phyloP scores from a whole-genome alignment of 2,797 vertebrate genomes.

The Nyctibius grandis region DNA sequence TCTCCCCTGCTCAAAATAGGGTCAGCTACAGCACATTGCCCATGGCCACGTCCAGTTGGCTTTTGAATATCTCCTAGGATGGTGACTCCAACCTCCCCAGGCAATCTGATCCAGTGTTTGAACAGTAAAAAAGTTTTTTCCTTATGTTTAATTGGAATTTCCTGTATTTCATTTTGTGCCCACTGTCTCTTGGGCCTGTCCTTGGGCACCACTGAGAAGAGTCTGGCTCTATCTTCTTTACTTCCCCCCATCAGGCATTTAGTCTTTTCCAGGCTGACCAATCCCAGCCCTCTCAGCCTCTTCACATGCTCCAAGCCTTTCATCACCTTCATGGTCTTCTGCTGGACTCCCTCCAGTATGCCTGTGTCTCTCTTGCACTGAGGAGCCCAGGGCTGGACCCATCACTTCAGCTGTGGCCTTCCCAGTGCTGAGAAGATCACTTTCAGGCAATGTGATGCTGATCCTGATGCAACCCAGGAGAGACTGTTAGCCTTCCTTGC shows the following conservation, averaged over 20 bases:
- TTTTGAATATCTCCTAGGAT: background rate
- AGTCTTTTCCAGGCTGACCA: background rate
- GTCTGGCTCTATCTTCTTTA: background rate
- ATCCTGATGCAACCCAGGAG: background rate
- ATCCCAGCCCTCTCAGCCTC: background rate
- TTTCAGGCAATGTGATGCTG: background rate
- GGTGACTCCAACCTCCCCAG: background rate
- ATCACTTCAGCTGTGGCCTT: background rate
- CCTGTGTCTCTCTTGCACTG: background rate
- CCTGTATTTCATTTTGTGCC: background rate
- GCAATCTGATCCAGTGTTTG: background rate
- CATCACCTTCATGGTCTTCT: background rate
- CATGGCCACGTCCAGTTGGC: background rate
- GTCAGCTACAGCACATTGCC: background rate
- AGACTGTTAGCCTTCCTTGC: background rate
- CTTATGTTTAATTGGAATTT: background rate
- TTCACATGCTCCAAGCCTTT: background rate
- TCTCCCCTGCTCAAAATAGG: background rate
- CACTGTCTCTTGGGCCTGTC: background rate
- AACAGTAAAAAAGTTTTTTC: rapidly evolving
- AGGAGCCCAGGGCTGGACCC: background rate
- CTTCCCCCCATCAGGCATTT: background rate
- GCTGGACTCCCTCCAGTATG: background rate
- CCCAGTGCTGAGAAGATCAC: background rate
- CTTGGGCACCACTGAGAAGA: background rate